A percentile compares a stretch with the other conserved stretches of the same genome.
Conservation (phyloP, 2,113 vertebrate species). For the Formicarius rufipectus region DNA sequence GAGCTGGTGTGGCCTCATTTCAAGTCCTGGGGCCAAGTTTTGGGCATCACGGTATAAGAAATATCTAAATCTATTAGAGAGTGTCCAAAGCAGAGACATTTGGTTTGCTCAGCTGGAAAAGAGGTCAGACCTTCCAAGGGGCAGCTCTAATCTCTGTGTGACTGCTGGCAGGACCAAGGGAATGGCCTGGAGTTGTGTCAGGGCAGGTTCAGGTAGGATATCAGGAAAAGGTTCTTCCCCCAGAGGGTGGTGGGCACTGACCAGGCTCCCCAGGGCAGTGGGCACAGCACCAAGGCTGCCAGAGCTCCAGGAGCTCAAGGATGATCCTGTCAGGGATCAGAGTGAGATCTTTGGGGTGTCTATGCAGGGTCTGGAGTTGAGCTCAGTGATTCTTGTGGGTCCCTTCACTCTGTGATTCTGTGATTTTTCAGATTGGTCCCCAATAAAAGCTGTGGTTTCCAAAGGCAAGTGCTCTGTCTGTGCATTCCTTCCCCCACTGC, state of each 20-base stretch:
- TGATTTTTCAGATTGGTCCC: background rate
- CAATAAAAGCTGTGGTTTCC: background rate
- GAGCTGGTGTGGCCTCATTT: background rate
- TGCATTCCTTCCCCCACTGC: background rate
- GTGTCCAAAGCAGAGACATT: no score
- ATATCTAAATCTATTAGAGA: background rate
- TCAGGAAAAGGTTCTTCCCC: background rate
- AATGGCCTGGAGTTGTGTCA: background rate
- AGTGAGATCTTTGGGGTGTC: background rate
- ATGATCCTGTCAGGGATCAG: accelerated
- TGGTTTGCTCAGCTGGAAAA: no score
- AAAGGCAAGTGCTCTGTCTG: background rate
- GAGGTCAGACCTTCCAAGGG: no score
- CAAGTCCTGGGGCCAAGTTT: background rate
- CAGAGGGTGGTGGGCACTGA: background rate
- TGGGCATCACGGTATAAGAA: no score
- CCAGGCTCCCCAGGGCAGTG: background rate
- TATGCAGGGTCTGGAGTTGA: background rate
- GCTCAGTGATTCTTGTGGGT: accelerated
- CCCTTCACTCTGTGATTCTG: background rate
- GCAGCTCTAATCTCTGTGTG: no score
- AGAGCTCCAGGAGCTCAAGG: background rate
- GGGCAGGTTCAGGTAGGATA: background rate
- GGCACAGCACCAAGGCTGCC: background rate
- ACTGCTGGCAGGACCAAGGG: no score